phyloP scores from a whole-genome alignment of 2,888 invertebrate genomes.

The Strigamia transsilvanica region DNA sequence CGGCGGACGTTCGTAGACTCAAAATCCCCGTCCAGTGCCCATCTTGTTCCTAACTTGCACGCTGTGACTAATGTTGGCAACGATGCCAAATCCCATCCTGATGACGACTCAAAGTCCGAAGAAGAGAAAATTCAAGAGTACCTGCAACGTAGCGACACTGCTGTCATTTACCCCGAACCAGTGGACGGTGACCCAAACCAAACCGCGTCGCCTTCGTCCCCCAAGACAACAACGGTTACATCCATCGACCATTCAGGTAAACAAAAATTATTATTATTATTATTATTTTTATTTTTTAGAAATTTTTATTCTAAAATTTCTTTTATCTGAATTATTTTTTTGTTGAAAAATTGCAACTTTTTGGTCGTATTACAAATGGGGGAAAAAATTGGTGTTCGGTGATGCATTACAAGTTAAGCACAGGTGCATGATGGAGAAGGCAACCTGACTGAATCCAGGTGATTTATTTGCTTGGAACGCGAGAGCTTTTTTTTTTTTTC shows the following conservation, averaged over 20 bases:
- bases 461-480: slow-evolving; percentile 32
- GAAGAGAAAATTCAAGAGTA: slow-evolving; percentile 66
- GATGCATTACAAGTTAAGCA: slow-evolving; percentile 33
- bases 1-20: slow-evolving; percentile 34
- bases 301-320: background rate
- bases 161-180: slow-evolving; percentile 68
- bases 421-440: slow-evolving; percentile 39
- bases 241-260: slow-evolving; percentile 26
- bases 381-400: slow-evolving; percentile 18
- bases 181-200: slow-evolving; percentile 61
- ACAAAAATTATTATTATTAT: background rate
- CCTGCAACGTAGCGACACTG: slow-evolving; percentile 68
- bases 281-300: background rate
- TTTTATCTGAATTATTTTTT: background rate
- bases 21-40: background rate
- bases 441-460: slow-evolving; percentile 35
- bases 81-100: background rate
- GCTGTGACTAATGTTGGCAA: slow-evolving; percentile 9
- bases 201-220: slow-evolving; percentile 44
- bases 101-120: slow-evolving; percentile 58
- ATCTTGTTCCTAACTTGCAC: slow-evolving; percentile 27
- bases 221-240: background rate
- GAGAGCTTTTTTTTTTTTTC: slow-evolving; percentile 2
- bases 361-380: slow-evolving; percentile 17
- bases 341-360: slow-evolving; percentile 2